These are phyloP conservation scores for Leptopilina drosophilae DNA, from an alignment of 2,888 invertebrate genomes.

Conservation along the genomic window DNA sequence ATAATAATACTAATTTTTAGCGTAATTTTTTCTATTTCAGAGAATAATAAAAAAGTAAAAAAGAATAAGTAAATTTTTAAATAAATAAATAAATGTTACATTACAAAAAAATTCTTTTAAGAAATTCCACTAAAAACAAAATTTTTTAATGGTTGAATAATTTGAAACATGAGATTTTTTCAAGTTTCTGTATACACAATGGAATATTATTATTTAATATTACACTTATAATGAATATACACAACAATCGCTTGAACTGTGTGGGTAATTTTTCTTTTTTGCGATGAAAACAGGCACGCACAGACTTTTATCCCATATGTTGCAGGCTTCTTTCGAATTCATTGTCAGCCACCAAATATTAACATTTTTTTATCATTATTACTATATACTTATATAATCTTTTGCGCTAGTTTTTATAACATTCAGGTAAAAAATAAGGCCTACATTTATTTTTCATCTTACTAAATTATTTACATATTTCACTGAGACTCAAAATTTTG, in stretches of 20 bases:
- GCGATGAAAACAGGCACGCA: slow-evolving; percentile 48
- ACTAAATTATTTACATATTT: slow-evolving; percentile 50
- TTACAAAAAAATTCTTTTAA: too few species aligned
- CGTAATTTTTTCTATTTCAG: too few species aligned
- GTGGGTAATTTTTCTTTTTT: slow-evolving; percentile 44
- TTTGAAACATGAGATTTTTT: slow-evolving; percentile 44
- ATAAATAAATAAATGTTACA: too few species aligned
- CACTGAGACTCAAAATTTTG: slow-evolving; percentile 38
- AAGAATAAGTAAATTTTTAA: too few species aligned
- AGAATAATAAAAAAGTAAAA: too few species aligned
- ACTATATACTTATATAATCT: slow-evolving; percentile 35
- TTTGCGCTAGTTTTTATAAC: slow-evolving; percentile 56
- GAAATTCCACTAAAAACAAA: not conserved
- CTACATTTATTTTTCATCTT: slow-evolving; percentile 56
- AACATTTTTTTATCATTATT: slow-evolving; percentile 43
- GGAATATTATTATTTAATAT: slow-evolving; percentile 62
- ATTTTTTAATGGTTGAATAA: slow-evolving; percentile 15
- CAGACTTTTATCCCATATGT: slow-evolving; percentile 19
- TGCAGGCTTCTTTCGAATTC: slow-evolving; percentile 27
- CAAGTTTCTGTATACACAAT: slow-evolving; percentile 62
- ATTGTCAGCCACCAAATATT: slow-evolving; percentile 30
- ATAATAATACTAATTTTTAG: too few species aligned
- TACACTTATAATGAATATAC: slow-evolving; percentile 57
- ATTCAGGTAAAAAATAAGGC: slow-evolving; percentile 66
- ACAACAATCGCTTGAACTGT: slow-evolving; percentile 51